Base-by-base conservation (phyloP, 1,140 invertebrate species). In the Periplaneta americana region DNA sequence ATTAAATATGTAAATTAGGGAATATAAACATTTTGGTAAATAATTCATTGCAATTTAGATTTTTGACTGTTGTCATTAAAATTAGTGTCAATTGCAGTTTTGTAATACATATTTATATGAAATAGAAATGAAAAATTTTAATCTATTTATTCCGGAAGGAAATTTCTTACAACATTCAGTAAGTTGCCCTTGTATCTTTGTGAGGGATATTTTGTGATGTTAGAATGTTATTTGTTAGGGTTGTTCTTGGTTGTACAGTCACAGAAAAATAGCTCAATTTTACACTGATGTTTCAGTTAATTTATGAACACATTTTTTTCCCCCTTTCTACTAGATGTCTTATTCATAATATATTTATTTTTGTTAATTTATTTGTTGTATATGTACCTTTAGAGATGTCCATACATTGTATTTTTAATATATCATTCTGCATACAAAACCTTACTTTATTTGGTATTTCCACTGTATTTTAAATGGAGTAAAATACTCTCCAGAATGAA, bases 341-440 rank as follows among this genome's bases (percentile, higher is more conserved):
- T 48, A 48, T 15, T 48, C 17, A 66, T 78, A 36, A 78, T 34
- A 22, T 28, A 78, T 36, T 37, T 78, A 78, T 78, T 78, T 78
- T 78, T 36, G 36, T 35, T 78, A 28, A 78, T 78, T 78, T 78
- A 22, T 76, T 75, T 75, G 34, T 75, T 76, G 75, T 76, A 76
- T 66, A 76, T 36, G 76, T 78, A 78, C 22, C n/a, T 39, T 17
- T 78, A 78, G 34, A 36, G 28, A 37, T 78, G 35, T 78, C 22
- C 28, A 78, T n/a, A 78, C 76, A 36, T 78, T 78, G 76, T 78
- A 78, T 78, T 78, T 78, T 78, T 78, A 78, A 78, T 78, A 78
- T 78, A 78, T 77, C 76, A 77, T 78, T 36, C 76, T 78, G 76
- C 76, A 78, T 78, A 36, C 36, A 36, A 15, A 78, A 15, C 35